Evolutionary conservation across 2,888 invertebrate genomes (phyloP).

Genomic region (Drosophila emarginata): DNA sequence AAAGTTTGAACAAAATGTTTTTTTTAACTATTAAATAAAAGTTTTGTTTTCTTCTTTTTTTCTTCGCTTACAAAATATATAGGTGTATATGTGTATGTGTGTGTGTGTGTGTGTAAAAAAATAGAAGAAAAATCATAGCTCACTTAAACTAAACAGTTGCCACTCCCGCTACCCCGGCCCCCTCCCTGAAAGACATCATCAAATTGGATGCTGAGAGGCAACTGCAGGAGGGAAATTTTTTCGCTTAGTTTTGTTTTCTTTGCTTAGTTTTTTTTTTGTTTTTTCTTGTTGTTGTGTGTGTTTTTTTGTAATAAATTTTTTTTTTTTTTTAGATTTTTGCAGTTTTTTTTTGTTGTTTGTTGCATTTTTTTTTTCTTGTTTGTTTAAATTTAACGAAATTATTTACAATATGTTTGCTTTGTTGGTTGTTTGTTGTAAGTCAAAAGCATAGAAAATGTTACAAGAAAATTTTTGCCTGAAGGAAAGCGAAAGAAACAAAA

Average conservation of each 20-base stretch:
- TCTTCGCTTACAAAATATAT: conserved; percentile 14
- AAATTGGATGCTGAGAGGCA: conserved; percentile 42
- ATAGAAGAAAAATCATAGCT: conserved; percentile 66
- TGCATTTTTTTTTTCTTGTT: conserved; percentile 28
- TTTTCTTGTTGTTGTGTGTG: conserved; percentile 33
- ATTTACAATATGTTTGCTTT: conserved; percentile 63
- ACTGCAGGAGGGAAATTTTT: conserved; percentile 76
- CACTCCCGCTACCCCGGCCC: conserved; percentile 31
- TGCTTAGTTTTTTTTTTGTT: conserved; percentile 22
- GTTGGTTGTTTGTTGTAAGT: conserved; percentile 33
- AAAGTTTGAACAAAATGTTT: neutral
- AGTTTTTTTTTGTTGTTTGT: conserved; percentile 37
- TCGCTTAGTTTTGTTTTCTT: conserved; percentile 59
- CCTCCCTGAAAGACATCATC: neutral
- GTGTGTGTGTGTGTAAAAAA: conserved; percentile 20
- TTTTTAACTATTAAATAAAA: no score
- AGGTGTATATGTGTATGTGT: conserved; percentile 8
- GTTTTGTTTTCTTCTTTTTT: neutral
- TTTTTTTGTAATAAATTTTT: conserved; percentile 35
- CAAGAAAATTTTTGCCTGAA: conserved; percentile 4
- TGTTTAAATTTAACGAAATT: conserved; percentile 61
- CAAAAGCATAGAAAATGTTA: neutral
- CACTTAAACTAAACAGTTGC: conserved; percentile 71
- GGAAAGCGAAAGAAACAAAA: conserved; percentile 35
- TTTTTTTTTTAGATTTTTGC: conserved; percentile 32